Base-by-base conservation (phyloP, 2,797 vertebrate species). In the Chelonia mydas region DNA sequence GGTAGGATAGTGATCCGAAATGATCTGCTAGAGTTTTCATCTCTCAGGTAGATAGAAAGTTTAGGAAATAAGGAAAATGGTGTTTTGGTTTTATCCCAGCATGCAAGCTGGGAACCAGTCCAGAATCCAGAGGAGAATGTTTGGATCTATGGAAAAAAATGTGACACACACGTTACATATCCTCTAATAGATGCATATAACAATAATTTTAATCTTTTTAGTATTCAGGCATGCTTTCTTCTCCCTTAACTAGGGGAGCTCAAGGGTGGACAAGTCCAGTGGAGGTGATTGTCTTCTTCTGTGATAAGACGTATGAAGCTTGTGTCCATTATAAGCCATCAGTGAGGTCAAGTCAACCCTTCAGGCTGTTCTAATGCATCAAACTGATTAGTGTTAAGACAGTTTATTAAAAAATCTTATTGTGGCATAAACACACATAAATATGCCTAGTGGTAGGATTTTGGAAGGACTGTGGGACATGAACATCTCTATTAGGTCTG, bases 41-140 rank as follows among this genome's bases (percentile, higher is more conserved):
- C 99, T 90, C 99, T 98, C 86, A 99, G 97, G 96, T 99, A 99
- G 97, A 99, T 99, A 89, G 99, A 99, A 65, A 99, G 98, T 95
- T 99, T 99, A 6, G 99, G 99, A 95, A 99, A 99, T 93, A 99
- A 98, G n/a, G 97, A 97, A 99, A 99, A 99, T 1, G 99, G 99
- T 3, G 98, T 98, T 94, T 99, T 99, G 33, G 98, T 98, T 95
- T 98, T 99, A 50, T 98, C 96, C 99, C 99, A 99, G 97, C 99
- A 99, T 0, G 99, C 99, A 88, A 99, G 98, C 97, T 99, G 99
- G 86, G 98, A 98, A 61, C 99, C 99, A 5, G 98, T 98, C 99
- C 99, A 99, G 98, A 99, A 99, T 9, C 99, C 99, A 5, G 98
- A 98, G 28, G 99, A 99, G 97, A 99, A 99, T 76, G 99, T 98